A percentile compares a stretch with the other conserved stretches of the same genome.
Conservation (phyloP, 1,140 invertebrate genomes). For the Drosophila kanapiae region DNA sequence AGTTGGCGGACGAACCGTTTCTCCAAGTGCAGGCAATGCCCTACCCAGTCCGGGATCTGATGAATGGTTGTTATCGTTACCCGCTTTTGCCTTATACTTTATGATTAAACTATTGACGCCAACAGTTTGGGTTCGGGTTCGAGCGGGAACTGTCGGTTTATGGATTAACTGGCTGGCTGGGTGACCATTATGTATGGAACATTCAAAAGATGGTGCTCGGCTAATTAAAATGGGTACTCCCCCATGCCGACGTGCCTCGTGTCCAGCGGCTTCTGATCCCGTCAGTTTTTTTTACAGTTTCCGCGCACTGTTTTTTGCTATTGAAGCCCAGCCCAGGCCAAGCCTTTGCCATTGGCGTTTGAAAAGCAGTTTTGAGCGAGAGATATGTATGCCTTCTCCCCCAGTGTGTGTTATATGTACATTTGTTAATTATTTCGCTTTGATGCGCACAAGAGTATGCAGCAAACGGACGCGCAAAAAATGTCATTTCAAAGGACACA, state of each 20-base stretch:
- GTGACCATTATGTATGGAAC: slow-evolving; percentile 66
- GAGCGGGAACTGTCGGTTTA: slow-evolving; percentile 18
- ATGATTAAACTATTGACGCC: slow-evolving; percentile 79
- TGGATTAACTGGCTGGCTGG: slow-evolving; percentile 47
- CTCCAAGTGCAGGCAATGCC: slow-evolving; percentile 16
- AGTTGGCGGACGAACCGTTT: slow-evolving; percentile 10
- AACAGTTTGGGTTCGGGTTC: slow-evolving; percentile 20
- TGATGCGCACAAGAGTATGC: slow-evolving; percentile 77
- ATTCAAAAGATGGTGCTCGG: slow-evolving; percentile 59
- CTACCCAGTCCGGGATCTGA: slow-evolving; percentile 5
- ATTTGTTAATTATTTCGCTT: slow-evolving; percentile 83
- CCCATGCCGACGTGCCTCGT: slow-evolving; percentile 5
- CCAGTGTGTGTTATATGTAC: slow-evolving; percentile 54
- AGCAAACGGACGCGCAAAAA: slow-evolving; percentile 63
- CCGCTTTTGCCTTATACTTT: slow-evolving; percentile 61
- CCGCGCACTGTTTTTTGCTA: slow-evolving; percentile 35
- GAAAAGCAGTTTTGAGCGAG: slow-evolving; percentile 49
- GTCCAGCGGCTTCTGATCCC: slow-evolving; percentile 19
- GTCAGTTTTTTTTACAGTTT: slow-evolving; percentile 22
- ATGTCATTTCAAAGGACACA: slow-evolving; percentile 67
- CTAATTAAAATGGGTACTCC: slow-evolving; percentile 71
- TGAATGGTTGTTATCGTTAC: slow-evolving; percentile 79
- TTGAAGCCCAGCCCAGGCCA: slow-evolving; percentile 29
- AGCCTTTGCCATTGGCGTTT: slow-evolving; percentile 68
- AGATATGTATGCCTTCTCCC: slow-evolving; percentile 29